Evolutionary conservation across 2,888 invertebrate genomes (phyloP).

Genomic region (Rotaria macrura): DNA sequence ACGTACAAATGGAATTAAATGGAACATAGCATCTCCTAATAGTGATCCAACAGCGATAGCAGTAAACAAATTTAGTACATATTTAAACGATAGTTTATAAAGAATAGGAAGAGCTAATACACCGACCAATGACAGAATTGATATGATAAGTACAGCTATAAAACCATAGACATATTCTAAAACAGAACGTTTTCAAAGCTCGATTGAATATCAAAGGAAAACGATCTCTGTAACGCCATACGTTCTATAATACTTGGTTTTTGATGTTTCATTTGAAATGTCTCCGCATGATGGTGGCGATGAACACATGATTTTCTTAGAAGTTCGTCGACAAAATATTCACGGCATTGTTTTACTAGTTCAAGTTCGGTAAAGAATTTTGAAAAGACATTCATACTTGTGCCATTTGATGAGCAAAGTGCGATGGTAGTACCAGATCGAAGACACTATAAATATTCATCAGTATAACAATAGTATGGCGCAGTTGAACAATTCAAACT

Average conservation of each 20-base stretch:
- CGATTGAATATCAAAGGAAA: not conserved
- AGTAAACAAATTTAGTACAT: constrained; percentile 48
- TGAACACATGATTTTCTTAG: not conserved
- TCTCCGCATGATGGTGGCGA: not conserved
- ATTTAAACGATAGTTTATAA: constrained; percentile 39
- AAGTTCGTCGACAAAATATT: not conserved
- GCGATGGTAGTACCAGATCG: not conserved
- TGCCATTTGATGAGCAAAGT: not conserved
- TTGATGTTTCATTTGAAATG: not conserved
- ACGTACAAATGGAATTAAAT: constrained; percentile 51
- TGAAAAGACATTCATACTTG: not conserved
- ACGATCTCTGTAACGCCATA: not conserved
- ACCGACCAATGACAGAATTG: constrained; percentile 46
- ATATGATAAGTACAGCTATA: constrained; percentile 48
- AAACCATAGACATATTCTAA: constrained; percentile 47
- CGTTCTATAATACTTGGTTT: not conserved
- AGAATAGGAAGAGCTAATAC: constrained; percentile 44
- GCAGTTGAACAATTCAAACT: not conserved
- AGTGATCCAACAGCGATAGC: constrained; percentile 52
- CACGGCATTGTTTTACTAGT: not conserved
- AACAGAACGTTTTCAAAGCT: not conserved
- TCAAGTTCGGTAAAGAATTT: not conserved
- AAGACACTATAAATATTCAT: not conserved
- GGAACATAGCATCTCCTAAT: constrained; percentile 50
- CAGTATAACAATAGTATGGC: not conserved